Conservation (phyloP, 2,888 invertebrate species). For the Netelia virgata region DNA sequence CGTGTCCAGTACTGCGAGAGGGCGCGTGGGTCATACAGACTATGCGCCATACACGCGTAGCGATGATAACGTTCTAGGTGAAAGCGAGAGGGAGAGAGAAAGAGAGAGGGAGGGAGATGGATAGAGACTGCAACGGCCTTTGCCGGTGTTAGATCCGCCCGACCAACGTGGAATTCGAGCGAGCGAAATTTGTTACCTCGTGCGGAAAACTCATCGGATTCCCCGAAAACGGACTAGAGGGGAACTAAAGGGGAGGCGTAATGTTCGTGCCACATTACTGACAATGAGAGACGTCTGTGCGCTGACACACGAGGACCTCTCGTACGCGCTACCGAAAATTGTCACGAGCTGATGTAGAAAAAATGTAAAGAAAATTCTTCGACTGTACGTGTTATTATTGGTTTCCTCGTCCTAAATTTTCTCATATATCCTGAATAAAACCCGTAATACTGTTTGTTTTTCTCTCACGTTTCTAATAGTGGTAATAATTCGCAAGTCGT, state of each 20-base stretch:
- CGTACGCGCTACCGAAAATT: background rate
- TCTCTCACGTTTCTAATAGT: no score
- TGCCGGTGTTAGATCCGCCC: slow-evolving; percentile 46
- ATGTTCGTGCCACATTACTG: slow-evolving; percentile 11
- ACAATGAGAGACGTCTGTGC: background rate
- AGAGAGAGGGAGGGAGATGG: slow-evolving; percentile 11
- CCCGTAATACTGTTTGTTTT: no score
- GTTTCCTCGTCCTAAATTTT: no score
- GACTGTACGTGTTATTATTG: no score
- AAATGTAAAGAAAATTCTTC: background rate
- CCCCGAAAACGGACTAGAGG: slow-evolving; percentile 56
- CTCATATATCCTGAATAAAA: no score
- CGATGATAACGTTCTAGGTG: slow-evolving; percentile 39
- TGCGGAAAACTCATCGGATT: slow-evolving; percentile 72
- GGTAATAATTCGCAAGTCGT: no score
- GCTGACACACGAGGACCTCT: background rate
- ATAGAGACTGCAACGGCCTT: slow-evolving; percentile 37
- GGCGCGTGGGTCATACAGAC: slow-evolving; percentile 18
- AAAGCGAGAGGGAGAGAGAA: background rate
- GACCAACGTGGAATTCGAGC: slow-evolving; percentile 68
- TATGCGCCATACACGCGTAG: slow-evolving; percentile 27
- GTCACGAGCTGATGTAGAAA: slow-evolving; percentile 1
- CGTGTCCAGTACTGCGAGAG: slow-evolving; percentile 22
- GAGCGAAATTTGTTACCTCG: slow-evolving; percentile 70
- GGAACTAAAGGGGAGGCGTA: slow-evolving; percentile 39